Evolutionary conservation across 2,888 invertebrate species (phyloP).

Genomic region (Poecilus cupreus): DNA sequence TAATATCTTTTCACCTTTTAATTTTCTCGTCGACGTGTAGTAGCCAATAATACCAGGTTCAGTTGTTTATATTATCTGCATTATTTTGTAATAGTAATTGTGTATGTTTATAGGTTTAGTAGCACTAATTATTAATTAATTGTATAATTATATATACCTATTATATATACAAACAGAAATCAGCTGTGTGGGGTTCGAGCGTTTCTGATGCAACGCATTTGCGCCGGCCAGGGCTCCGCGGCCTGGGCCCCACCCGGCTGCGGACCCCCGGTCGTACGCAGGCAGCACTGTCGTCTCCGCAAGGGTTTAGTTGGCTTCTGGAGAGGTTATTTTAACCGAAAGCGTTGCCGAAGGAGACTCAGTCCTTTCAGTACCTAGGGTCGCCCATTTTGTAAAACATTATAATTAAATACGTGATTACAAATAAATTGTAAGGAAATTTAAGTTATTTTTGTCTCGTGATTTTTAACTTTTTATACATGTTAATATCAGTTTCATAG

Average conservation of each 20-base stretch:
- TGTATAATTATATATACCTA: conserved; percentile 42
- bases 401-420: conserved; percentile 62
- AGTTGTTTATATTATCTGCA: conserved; percentile 43
- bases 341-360: conserved; percentile 81
- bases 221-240: conserved; percentile 56
- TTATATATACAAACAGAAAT: conserved; percentile 52
- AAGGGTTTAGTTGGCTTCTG: conserved; percentile 87
- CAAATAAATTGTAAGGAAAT: conserved; percentile 57
- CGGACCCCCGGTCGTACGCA: conserved; percentile 47
- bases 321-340: conserved; percentile 88
- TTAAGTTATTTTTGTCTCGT: conserved; percentile 48
- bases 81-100: conserved; percentile 51
- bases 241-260: conserved; percentile 15
- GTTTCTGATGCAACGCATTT: conserved; percentile 56
- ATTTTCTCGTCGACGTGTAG: conserved; percentile 39
- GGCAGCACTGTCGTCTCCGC: conserved; percentile 79
- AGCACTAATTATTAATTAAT: conserved; percentile 48
- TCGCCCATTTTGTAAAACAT: conserved; percentile 60
- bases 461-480: conserved; percentile 18
- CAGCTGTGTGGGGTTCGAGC: conserved; percentile 59
- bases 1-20: conserved; percentile 22
- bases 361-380: conserved; percentile 57
- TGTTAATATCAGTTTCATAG: not conserved
- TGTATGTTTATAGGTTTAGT: conserved; percentile 55
- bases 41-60: conserved; percentile 37